Conservation (phyloP, 1,140 invertebrate species). For the Cephus cinctus region DNA sequence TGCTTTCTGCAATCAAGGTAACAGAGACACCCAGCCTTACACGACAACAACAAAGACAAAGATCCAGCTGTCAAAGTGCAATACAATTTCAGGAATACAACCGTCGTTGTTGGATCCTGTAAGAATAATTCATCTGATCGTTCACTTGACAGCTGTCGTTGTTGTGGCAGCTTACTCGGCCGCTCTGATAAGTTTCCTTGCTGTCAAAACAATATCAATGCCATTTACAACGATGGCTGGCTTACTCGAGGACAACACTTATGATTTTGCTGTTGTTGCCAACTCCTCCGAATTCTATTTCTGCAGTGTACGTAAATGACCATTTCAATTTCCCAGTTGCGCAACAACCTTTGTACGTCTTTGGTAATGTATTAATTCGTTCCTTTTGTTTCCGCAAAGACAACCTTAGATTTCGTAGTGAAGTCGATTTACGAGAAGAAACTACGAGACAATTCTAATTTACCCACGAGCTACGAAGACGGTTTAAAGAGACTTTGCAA, state of each 20-base stretch:
- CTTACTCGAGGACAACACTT: constrained; percentile 44
- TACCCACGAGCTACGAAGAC: constrained; percentile 44
- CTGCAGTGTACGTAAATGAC: too few species aligned
- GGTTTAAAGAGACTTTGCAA: constrained; percentile 41
- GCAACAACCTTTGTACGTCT: too few species aligned
- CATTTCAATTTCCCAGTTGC: too few species aligned
- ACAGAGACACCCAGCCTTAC: too few species aligned
- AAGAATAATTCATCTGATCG: constrained; percentile 41
- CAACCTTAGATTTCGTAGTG: too few species aligned
- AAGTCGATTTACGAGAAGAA: too few species aligned
- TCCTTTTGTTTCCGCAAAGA: too few species aligned
- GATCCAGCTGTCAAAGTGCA: not conserved
- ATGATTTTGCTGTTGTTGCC: constrained; percentile 39
- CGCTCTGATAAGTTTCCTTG: constrained; percentile 49
- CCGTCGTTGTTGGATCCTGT: constrained; percentile 35
- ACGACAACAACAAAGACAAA: not conserved
- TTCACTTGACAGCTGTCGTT: constrained; percentile 45
- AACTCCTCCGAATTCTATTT: constrained; percentile 47
- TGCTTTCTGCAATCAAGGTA: constrained; percentile 46
- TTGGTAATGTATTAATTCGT: too few species aligned
- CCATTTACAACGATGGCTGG: constrained; percentile 53
- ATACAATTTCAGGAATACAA: constrained; percentile 37
- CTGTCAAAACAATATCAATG: constrained; percentile 44
- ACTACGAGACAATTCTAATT: too few species aligned
- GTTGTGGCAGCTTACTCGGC: constrained; percentile 52